phyloP scores from a whole-genome alignment of 2,888 invertebrate genomes.

The Ormyrus nitidulus region DNA sequence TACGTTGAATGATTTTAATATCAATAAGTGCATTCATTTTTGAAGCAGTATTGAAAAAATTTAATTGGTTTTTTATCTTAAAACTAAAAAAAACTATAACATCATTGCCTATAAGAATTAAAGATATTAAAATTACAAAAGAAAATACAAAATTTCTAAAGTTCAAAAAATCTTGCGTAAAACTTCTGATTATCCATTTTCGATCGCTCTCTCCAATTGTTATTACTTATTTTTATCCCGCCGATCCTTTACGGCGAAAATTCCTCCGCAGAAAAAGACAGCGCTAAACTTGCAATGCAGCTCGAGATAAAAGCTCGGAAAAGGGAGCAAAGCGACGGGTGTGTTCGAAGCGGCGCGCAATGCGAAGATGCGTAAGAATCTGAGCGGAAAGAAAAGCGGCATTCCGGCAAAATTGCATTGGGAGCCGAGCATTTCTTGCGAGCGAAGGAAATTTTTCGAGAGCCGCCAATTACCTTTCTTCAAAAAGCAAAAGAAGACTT shows the following conservation, averaged over 20 bases:
- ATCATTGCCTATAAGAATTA: background rate
- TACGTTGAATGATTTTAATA: background rate
- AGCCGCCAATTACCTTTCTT: background rate
- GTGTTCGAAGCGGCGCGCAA: background rate
- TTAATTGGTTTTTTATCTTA: background rate
- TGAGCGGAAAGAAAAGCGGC: conserved; percentile 8
- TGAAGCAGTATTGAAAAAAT: background rate
- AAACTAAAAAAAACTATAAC: background rate
- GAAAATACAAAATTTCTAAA: background rate
- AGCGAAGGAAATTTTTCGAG: conserved; percentile 2
- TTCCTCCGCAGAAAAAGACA: too few species aligned
- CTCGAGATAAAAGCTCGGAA: background rate
- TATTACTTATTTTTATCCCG: background rate
- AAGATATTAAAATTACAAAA: background rate
- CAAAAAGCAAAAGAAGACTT: too few species aligned
- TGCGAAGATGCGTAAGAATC: conserved; percentile 3
- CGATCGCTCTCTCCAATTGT: background rate
- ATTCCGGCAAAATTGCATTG: conserved; percentile 23
- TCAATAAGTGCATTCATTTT: background rate
- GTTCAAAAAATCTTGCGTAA: background rate
- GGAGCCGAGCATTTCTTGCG: background rate
- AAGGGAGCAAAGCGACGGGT: background rate
- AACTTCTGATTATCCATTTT: too few species aligned
- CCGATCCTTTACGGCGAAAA: too few species aligned
- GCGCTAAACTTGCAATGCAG: background rate